Conservation (phyloP, 2,888 invertebrate genomes). For the Aleiodes testaceus region DNA sequence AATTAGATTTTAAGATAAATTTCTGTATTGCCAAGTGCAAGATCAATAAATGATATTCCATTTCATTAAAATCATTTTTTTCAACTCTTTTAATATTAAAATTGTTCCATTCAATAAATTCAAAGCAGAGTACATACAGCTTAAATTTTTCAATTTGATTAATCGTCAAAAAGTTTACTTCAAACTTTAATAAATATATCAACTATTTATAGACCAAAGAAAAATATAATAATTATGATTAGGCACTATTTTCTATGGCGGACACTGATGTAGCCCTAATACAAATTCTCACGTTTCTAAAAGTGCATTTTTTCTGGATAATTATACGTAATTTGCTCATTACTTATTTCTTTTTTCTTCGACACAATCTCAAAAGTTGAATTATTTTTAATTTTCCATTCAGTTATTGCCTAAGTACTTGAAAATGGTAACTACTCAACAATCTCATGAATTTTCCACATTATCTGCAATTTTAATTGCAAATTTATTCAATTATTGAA, state of each 20-base stretch:
- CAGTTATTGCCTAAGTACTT: constrained; percentile 13
- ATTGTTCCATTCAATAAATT: constrained; percentile 8
- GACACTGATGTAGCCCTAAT: constrained; percentile 12
- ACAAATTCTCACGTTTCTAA: neutral
- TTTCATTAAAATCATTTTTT: neutral
- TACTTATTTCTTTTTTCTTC: neutral
- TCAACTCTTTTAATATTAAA: neutral
- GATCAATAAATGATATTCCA: too few species aligned
- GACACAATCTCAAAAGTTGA: neutral
- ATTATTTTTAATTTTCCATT: neutral
- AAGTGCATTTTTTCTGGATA: constrained; percentile 1
- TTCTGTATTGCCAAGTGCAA: too few species aligned
- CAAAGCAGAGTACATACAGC: constrained; percentile 29
- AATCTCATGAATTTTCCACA: too few species aligned
- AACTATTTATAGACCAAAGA: constrained; percentile 9
- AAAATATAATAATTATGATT: constrained; percentile 4
- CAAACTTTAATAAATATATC: constrained; percentile 21
- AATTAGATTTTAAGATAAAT: too few species aligned
- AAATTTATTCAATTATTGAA: too few species aligned
- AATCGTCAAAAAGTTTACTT: neutral
- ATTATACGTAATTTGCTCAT: neutral
- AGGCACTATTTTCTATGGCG: constrained; percentile 28
- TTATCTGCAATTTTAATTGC: too few species aligned
- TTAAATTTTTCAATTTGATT: neutral
- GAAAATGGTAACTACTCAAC: constrained; percentile 6